These are phyloP conservation scores for Lerista edwardsae DNA, from an alignment of 2,797 vertebrate genomes.

Conservation along the genomic window DNA sequence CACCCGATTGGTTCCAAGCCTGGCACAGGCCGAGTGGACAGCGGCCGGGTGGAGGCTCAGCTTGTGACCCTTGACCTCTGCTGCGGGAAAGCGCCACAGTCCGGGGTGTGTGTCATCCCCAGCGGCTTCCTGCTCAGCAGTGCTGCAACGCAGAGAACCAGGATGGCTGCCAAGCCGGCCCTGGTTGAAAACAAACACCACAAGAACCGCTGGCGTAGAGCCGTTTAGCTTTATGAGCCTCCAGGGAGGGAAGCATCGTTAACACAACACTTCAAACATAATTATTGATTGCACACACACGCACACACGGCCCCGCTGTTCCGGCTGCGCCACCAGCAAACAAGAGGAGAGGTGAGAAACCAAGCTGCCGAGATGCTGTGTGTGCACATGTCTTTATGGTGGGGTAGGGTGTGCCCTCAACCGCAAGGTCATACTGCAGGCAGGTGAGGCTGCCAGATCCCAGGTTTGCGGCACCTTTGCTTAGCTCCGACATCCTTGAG, in stretches of 20 bases:
- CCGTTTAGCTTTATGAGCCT: conserved; percentile 48
- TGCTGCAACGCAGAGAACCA: neutral
- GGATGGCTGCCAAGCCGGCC: conserved; percentile 1
- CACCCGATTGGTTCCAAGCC: neutral
- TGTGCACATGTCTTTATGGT: neutral
- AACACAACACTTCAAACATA: conserved; percentile 35
- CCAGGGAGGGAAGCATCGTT: conserved; percentile 38
- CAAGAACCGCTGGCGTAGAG: conserved; percentile 16
- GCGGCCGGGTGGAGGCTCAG: too few relatives aligned
- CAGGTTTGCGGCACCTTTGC: neutral
- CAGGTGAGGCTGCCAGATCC: neutral
- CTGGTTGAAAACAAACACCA: neutral
- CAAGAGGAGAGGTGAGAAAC: neutral
- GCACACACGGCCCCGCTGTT: neutral
- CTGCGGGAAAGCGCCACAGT: neutral
- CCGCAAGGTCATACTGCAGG: neutral
- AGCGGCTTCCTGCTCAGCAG: neutral
- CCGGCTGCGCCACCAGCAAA: neutral
- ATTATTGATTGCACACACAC: conserved; percentile 29
- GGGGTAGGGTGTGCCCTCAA: neutral
- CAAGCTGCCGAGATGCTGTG: neutral
- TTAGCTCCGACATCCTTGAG: too few relatives aligned
- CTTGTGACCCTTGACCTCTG: neutral
- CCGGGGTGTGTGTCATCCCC: neutral
- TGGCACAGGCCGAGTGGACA: too few relatives aligned